A percentile compares a stretch with the other conserved stretches of the same genome.
These are phyloP conservation scores for Cheirogaleus medius DNA, from an alignment of 2,113 vertebrate species.

Conservation along the genomic window DNA sequence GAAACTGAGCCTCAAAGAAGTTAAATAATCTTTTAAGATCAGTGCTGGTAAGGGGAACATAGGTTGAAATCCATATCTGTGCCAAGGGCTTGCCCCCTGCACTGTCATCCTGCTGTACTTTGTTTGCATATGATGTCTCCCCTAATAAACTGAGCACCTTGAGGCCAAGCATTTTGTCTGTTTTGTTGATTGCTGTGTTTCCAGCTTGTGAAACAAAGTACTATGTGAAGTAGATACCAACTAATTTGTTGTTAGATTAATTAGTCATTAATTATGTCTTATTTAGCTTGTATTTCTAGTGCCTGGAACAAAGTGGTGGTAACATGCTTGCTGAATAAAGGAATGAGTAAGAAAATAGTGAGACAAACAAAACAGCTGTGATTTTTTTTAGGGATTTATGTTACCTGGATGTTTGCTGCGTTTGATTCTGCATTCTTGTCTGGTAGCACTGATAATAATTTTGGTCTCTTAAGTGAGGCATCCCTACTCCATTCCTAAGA, in stretches of 20 bases:
- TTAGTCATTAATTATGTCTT: background rate
- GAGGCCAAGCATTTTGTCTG: background rate
- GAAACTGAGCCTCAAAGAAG: background rate
- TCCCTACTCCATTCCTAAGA: background rate
- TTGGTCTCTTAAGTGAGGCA: background rate
- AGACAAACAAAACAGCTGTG: background rate
- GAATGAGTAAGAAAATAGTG: background rate
- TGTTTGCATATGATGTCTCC: background rate
- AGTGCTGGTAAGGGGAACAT: slow-evolving; percentile 7
- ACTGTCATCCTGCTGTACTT: background rate
- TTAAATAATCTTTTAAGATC: slow-evolving; percentile 46
- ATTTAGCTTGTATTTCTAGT: background rate
- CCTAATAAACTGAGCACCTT: background rate
- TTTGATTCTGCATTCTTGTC: background rate
- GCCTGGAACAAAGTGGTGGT: background rate
- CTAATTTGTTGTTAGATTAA: background rate
- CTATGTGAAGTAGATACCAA: background rate
- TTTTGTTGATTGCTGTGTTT: background rate
- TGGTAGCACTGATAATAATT: background rate
- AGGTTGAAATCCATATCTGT: background rate
- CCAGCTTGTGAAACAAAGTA: background rate
- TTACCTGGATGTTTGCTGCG: background rate
- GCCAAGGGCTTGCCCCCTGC: background rate
- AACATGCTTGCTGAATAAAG: background rate
- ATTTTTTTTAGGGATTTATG: background rate